Percentiles rank a stretch among this genome's conserved stretches.
Evolutionary conservation across 1,140 invertebrate genomes (phyloP).

Genomic region (Uloborus diversus): DNA sequence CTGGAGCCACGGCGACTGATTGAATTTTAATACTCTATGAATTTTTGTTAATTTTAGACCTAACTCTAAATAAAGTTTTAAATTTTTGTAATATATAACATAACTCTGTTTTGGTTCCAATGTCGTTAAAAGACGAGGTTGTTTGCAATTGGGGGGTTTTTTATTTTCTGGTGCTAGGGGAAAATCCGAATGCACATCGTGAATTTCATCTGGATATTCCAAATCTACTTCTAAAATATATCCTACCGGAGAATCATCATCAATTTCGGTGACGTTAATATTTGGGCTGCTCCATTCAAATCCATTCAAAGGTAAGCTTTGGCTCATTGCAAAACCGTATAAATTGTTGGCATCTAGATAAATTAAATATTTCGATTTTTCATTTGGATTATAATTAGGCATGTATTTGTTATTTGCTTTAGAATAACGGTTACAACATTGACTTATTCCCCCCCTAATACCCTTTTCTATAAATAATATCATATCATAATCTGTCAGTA

Average conservation of each 20-base stretch:
- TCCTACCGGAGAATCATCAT: background rate
- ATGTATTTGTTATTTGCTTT: slow-evolving; percentile 60
- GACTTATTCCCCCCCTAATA: slow-evolving; percentile 58
- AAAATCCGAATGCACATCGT: background rate
- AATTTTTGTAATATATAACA: background rate
- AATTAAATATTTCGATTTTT: slow-evolving; percentile 54
- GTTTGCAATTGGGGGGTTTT: background rate
- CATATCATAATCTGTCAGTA: background rate
- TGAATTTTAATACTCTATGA: slow-evolving; percentile 9
- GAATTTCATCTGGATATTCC: slow-evolving; percentile 1
- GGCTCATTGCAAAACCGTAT: slow-evolving; percentile 56
- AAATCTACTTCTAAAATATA: slow-evolving; percentile 16
- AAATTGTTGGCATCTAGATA: slow-evolving; percentile 60
- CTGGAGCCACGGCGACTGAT: background rate
- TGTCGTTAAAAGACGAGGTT: background rate
- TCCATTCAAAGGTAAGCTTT: background rate
- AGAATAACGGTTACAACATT: slow-evolving; percentile 56
- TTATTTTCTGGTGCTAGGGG: background rate
- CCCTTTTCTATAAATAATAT: background rate
- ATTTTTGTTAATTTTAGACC: background rate
- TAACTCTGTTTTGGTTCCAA: background rate
- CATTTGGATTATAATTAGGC: slow-evolving; percentile 48
- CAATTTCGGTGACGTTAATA: background rate
- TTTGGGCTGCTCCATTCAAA: background rate
- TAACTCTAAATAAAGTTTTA: background rate